Evolutionary conservation across 2,113 vertebrate species (phyloP), one percentile per base, ranked within the genome.

Genomic region (Cranoglanis bouderius): DNA sequence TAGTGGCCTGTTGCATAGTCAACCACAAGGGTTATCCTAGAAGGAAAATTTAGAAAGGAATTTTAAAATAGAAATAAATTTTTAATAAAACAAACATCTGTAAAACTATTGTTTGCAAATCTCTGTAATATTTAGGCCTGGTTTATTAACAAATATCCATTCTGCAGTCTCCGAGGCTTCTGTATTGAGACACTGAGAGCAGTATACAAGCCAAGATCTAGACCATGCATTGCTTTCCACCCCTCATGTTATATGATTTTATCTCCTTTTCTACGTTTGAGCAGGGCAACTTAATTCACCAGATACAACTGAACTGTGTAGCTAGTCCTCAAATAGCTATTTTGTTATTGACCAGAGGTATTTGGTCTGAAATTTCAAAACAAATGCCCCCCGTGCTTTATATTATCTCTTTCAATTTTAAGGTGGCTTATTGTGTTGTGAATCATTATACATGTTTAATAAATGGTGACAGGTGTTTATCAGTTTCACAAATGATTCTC

Each of bases 401-500:
- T 32, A 38, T 57, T 18, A 38, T 32, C 18, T 40, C 12, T 26
- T 26, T 53, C 55, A 67, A 3, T 74, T 83, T 88, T 75, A 18
- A 9, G 55, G 70, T 84, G 70, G 29, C 19, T 63, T 46, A 55
- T 43, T 75, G 55, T 84, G 29, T n/a, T 77, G 29, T 6, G 1
- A 88, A 35, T 49, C 38, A 40, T 2, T 43, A 74, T 19, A 84
- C 8, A 53, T 77, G 13, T 59, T 57, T 67, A 80, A 80, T 53
- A 81, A 81, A 53, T n/a, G 21, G 46, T 72, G 53, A 55, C 53
- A 26, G 75, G 19, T 80, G 87, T 65, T 57, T 12, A 38, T 84
- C 4, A 74, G 81, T 81, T n/a, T 88, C 80, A 57, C 29, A 29
- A 88, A 24, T 55, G 18, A 49, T 4, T 82, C 55, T 65, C 26